Evolutionary conservation across 2,888 invertebrate species (phyloP).

Genomic region (Amiota mariae): DNA sequence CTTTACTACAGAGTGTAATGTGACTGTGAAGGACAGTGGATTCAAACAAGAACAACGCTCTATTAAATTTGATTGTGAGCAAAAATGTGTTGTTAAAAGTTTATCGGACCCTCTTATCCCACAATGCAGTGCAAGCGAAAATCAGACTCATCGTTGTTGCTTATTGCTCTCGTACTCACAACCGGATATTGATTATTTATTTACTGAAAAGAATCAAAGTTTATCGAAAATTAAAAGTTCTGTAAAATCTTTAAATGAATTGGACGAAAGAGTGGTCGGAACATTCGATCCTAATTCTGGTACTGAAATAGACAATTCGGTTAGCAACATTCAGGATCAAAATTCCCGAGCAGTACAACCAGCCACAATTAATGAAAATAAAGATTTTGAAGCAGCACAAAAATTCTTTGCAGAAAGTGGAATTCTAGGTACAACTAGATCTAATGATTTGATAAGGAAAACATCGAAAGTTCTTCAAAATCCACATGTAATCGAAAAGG

Average conservation of each 20-base stretch:
- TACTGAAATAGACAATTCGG: neutral
- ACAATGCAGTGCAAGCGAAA: neutral
- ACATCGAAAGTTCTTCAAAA: slow-evolving; percentile 46
- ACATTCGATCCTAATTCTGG: neutral
- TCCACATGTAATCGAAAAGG: slow-evolving; percentile 38
- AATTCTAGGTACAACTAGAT: slow-evolving; percentile 40
- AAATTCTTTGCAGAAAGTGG: slow-evolving; percentile 45
- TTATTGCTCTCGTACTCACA: neutral
- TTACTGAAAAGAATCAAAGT: neutral
- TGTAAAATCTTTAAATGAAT: neutral
- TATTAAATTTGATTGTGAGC: too few relatives aligned
- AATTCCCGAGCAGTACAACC: neutral
- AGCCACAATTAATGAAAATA: neutral
- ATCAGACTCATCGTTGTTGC: neutral
- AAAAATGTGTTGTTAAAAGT: too few relatives aligned
- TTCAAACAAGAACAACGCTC: neutral
- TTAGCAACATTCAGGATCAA: neutral
- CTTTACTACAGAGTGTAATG: neutral
- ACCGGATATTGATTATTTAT: neutral
- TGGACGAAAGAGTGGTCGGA: neutral
- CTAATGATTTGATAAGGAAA: slow-evolving; percentile 41
- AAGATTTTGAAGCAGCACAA: slow-evolving; percentile 40
- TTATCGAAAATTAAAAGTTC: neutral
- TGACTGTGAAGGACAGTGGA: neutral
- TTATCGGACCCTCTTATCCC: neutral